Evolutionary conservation across 2,888 invertebrate species (phyloP).

Genomic region (Lepidocyrtoides sp.): DNA sequence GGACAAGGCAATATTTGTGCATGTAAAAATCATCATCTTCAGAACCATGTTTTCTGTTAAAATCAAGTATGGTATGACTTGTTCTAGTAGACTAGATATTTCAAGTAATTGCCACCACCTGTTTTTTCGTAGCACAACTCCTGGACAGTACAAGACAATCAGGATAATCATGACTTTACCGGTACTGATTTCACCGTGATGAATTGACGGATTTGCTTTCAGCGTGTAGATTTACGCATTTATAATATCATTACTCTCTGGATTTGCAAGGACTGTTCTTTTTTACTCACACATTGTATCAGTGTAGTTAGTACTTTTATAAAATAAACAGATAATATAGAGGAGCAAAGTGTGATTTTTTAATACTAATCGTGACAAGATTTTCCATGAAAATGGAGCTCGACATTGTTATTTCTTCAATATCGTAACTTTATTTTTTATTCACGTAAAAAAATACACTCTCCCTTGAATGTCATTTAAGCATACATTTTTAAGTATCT

Average conservation of each 20-base stretch:
- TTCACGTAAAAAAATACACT: conserved; percentile 29
- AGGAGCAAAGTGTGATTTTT: too few species aligned
- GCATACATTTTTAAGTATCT: neutral
- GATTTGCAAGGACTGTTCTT: too few species aligned
- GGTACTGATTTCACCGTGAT: neutral
- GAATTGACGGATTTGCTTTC: too few species aligned
- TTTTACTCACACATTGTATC: too few species aligned
- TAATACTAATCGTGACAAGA: too few species aligned
- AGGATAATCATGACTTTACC: neutral
- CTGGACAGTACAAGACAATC: conserved; percentile 72
- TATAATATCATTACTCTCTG: too few species aligned
- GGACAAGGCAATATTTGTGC: conserved; percentile 77
- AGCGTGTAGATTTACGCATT: too few species aligned
- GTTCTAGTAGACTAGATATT: neutral
- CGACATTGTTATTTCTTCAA: neutral
- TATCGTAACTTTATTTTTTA: conserved; percentile 2
- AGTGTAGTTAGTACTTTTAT: too few species aligned
- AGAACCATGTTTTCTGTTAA: neutral
- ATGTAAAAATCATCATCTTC: conserved; percentile 58
- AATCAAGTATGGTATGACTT: neutral
- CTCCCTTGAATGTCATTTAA: neutral
- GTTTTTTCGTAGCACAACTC: conserved; percentile 60
- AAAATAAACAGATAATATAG: too few species aligned
- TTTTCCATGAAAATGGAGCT: too few species aligned
- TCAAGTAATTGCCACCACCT: too few species aligned